Conservation (phyloP, 2,888 invertebrate species). For the Caenorhabditis japonica region DNA sequence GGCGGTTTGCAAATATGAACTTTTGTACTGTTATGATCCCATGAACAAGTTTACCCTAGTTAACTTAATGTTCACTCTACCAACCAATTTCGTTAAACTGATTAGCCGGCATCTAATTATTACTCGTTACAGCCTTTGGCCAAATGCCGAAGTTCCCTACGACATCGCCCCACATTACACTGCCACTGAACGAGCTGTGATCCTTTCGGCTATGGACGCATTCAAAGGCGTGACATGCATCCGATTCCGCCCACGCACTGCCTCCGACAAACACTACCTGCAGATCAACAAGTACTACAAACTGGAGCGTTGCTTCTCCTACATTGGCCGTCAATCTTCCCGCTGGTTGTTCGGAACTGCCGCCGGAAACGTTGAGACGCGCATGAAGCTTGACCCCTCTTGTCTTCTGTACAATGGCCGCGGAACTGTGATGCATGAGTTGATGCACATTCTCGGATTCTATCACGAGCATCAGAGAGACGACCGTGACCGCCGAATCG, state of each 20-base stretch:
- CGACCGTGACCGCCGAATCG: conserved; percentile 59
- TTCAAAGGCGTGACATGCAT: conserved; percentile 59
- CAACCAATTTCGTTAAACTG: no score
- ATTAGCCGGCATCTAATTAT: no score
- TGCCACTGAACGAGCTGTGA: conserved; percentile 43
- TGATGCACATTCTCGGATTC: conserved; percentile 66
- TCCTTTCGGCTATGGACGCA: conserved; percentile 60
- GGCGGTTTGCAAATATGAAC: no score
- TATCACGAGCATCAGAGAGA: conserved; percentile 66
- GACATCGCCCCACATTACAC: conserved; percentile 61
- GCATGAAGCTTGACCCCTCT: conserved; percentile 63
- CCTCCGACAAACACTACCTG: conserved; percentile 54
- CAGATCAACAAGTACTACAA: conserved; percentile 63
- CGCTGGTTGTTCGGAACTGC: conserved; percentile 55
- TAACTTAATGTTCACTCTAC: no score
- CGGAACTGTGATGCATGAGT: conserved; percentile 63
- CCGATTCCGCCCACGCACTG: conserved; percentile 56
- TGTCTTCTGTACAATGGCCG: conserved; percentile 59
- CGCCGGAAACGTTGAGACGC: conserved; percentile 58
- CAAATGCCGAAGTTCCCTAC: conserved; percentile 58
- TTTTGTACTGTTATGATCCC: no score
- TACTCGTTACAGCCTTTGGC: conserved; percentile 64
- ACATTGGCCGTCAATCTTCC: conserved; percentile 59
- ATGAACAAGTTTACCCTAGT: no score
- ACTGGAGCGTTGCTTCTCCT: conserved; percentile 61